Evolutionary conservation across 2,113 vertebrate genomes (phyloP).

Genomic region (Myrmophylax atrothorax): DNA sequence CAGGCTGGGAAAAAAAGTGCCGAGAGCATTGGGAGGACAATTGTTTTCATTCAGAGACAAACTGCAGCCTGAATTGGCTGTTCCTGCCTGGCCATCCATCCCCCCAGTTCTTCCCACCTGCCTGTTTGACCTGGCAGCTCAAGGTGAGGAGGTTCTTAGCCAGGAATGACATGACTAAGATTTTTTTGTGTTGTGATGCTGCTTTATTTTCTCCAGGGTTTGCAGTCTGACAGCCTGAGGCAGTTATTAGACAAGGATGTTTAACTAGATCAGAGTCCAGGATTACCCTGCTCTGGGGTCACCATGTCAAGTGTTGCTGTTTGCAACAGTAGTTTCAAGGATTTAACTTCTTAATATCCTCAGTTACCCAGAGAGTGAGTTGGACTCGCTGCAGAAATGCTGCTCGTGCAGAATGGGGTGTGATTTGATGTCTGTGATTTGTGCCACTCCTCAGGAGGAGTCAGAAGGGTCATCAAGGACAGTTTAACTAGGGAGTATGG

Average conservation of each 20-base stretch:
- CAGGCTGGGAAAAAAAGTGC: neutral
- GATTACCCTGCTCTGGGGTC: slow-evolving; percentile 53
- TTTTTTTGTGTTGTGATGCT: neutral
- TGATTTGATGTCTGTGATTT: slow-evolving; percentile 9
- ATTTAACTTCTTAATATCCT: slow-evolving; percentile 50
- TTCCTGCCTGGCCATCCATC: neutral
- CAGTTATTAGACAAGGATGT: slow-evolving; percentile 32
- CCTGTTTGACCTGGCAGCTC: neutral
- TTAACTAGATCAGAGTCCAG: slow-evolving; percentile 60
- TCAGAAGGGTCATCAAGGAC: neutral
- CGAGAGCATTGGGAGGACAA: neutral
- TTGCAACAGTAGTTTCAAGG: slow-evolving; percentile 54
- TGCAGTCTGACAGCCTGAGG: slow-evolving; percentile 42
- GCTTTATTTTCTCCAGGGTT: neutral
- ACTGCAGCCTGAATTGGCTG: neutral
- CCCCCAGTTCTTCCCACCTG: neutral
- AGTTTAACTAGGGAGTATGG: neutral
- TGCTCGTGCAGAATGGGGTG: neutral
- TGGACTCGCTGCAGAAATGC: neutral
- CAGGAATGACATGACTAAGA: neutral
- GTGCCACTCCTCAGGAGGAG: neutral
- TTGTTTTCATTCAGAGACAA: neutral
- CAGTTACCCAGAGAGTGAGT: neutral
- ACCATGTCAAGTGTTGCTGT: slow-evolving; percentile 60
- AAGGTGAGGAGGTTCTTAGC: neutral